phyloP scores from a whole-genome alignment of 2,113 vertebrate genomes.

The Suricata suricatta region DNA sequence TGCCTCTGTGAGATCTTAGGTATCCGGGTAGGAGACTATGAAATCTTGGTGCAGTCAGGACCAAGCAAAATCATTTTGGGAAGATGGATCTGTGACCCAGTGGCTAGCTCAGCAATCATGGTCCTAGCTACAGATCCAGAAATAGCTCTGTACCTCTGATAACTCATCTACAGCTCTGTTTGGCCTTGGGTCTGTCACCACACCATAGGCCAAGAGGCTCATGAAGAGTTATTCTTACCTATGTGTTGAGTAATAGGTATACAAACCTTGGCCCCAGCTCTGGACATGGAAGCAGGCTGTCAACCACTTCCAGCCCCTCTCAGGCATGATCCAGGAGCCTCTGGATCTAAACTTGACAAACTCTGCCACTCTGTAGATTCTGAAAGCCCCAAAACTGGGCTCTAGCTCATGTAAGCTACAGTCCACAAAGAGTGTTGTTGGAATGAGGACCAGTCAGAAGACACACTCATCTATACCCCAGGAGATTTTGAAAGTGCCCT shows the following conservation, averaged over 20 bases:
- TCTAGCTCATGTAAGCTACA: neutral
- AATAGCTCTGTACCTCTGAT: neutral
- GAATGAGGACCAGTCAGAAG: neutral
- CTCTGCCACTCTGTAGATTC: neutral
- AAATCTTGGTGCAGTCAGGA: neutral
- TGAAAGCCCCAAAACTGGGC: neutral
- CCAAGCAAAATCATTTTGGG: neutral
- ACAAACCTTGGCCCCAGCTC: neutral
- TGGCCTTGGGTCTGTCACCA: neutral
- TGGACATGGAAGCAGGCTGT: neutral
- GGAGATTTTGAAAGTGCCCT: neutral
- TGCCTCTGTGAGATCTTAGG: neutral
- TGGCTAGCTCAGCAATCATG: neutral
- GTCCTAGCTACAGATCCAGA: neutral
- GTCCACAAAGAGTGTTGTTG: neutral
- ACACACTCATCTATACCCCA: neutral
- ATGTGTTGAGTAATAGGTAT: neutral
- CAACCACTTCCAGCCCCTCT: neutral
- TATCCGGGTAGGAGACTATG: neutral
- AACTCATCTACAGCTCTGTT: neutral
- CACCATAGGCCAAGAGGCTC: neutral
- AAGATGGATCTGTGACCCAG: neutral
- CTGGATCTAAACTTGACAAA: neutral
- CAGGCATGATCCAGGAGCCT: neutral
- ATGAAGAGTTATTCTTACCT: neutral